Percentiles rank a stretch among this genome's conserved stretches.
These are phyloP conservation scores for Drosophila hamatofila DNA, from an alignment of 2,888 invertebrate genomes.

Conservation along the genomic window DNA sequence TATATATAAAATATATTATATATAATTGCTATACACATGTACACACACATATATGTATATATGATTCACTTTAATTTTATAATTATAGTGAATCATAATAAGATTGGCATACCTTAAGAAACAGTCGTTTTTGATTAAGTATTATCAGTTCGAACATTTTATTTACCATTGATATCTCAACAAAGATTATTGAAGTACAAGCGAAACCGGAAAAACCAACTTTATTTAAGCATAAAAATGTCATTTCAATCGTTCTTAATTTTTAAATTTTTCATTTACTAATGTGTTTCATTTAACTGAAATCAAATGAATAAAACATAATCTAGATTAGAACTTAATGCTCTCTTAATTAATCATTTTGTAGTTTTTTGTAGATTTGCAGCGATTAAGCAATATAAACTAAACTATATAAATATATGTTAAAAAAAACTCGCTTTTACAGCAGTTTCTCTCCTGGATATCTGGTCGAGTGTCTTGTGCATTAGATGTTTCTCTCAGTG, in stretches of 20 bases:
- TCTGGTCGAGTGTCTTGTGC: too few relatives aligned
- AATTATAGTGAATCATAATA: background rate
- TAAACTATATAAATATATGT: too few relatives aligned
- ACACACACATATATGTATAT: background rate
- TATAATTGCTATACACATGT: background rate
- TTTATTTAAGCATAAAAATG: background rate
- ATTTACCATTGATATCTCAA: background rate
- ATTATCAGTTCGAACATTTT: background rate
- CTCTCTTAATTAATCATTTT: background rate
- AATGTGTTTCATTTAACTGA: background rate
- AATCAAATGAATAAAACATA: conserved; percentile 3
- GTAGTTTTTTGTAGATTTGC: background rate
- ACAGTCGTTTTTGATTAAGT: background rate
- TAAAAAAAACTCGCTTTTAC: too few relatives aligned
- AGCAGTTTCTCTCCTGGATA: too few relatives aligned
- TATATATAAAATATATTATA: background rate
- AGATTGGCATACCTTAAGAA: conserved; percentile 3
- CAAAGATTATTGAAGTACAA: background rate
- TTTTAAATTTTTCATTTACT: background rate
- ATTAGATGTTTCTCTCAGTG: too few relatives aligned
- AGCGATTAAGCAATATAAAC: background rate
- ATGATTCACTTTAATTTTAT: background rate
- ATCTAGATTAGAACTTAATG: background rate
- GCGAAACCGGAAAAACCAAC: background rate
- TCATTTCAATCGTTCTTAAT: background rate